These are phyloP conservation scores for Gymnogyps californianus DNA, from an alignment of 2,113 vertebrate species.

Conservation along the genomic window DNA sequence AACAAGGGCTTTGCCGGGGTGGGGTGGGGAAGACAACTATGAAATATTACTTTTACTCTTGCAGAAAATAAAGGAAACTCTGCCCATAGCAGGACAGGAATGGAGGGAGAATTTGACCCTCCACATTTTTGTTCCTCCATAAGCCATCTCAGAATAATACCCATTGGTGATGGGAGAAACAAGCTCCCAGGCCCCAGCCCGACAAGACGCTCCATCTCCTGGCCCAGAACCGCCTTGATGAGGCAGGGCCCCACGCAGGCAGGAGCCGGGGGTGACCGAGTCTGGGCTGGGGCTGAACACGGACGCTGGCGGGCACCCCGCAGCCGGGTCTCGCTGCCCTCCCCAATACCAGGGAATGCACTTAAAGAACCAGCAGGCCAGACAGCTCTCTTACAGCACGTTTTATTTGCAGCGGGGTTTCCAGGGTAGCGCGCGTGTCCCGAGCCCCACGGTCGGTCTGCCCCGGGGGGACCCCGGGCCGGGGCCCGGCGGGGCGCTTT, in stretches of 20 bases:
- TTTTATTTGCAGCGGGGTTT: slow-evolving; percentile 69
- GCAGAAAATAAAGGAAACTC: neutral
- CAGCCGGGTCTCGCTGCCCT: neutral
- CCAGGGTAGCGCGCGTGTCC: neutral
- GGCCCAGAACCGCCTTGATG: rapidly evolving
- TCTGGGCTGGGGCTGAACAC: neutral
- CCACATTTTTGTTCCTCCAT: neutral
- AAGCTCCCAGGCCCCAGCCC: neutral
- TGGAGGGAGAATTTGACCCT: neutral
- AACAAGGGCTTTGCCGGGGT: neutral
- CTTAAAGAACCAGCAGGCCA: slow-evolving; percentile 24
- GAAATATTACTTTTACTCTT: neutral
- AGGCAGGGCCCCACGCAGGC: no score
- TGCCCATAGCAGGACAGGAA: no score
- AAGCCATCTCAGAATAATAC: neutral
- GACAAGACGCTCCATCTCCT: rapidly evolving
- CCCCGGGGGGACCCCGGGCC: neutral
- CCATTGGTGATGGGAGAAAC: neutral
- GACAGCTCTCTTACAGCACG: slow-evolving; percentile 19
- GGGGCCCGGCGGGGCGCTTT: neutral
- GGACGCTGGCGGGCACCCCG: neutral
- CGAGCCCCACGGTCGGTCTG: neutral
- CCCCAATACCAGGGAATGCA: neutral
- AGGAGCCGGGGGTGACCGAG: neutral
- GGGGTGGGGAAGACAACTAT: rapidly evolving